A percentile compares a stretch with the other conserved stretches of the same genome.
These are phyloP conservation scores for Psilopsiagon aurifrons DNA, from an alignment of 2,113 vertebrate genomes.

Conservation along the genomic window DNA sequence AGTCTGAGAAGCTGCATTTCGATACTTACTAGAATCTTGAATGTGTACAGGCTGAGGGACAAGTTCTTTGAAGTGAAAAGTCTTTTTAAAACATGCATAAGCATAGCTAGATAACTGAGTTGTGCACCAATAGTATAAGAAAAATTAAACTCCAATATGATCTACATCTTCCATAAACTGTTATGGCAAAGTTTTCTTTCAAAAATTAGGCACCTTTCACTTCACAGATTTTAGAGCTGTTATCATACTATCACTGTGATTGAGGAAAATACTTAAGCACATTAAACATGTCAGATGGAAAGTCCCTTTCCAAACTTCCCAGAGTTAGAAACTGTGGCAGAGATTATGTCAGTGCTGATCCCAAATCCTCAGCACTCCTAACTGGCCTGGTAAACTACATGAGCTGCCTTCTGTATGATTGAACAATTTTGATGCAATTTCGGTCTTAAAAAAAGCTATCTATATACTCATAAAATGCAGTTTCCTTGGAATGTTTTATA, in stretches of 20 bases:
- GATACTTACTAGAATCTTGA: background rate
- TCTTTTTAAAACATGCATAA: background rate
- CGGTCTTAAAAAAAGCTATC: background rate
- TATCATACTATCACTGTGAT: accelerated
- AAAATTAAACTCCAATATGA: background rate
- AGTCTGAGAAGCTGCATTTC: background rate
- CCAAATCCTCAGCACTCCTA: background rate
- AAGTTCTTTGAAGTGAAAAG: background rate
- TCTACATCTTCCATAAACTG: background rate
- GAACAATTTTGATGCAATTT: background rate
- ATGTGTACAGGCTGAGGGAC: background rate
- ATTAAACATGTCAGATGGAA: background rate
- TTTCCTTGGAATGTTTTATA: background rate
- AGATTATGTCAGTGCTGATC: background rate
- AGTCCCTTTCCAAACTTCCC: background rate
- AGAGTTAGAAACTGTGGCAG: background rate
- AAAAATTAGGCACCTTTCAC: background rate
- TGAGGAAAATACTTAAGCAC: background rate
- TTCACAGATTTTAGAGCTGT: background rate
- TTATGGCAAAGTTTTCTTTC: background rate
- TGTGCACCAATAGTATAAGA: background rate
- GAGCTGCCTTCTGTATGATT: background rate
- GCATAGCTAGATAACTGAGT: background rate
- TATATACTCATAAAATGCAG: background rate
- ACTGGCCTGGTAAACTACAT: background rate